Conservation (phyloP, 2,797 vertebrate species). For the Staurois parvus region DNA sequence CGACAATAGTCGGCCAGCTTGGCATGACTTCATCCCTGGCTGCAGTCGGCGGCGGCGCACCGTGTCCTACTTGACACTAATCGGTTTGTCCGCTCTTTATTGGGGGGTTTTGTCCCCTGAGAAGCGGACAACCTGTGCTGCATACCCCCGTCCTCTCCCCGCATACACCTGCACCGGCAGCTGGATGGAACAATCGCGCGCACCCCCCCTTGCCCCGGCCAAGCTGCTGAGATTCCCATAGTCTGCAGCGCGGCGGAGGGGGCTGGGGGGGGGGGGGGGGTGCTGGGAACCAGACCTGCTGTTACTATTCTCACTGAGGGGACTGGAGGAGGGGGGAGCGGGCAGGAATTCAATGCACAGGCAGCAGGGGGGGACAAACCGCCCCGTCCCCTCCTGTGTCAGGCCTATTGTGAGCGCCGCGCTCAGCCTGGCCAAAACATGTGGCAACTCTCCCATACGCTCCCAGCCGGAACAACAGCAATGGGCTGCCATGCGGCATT, state of each 20-base stretch:
- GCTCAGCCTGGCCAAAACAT: conserved; percentile 39
- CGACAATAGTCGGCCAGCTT: neutral
- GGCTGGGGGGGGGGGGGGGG: conserved; percentile 2
- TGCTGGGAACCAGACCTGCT: conserved; percentile 54
- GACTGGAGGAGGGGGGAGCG: neutral
- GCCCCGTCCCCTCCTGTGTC: conserved; percentile 16
- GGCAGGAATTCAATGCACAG: conserved; percentile 41
- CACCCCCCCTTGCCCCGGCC: neutral
- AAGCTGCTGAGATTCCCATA: conserved; percentile 58
- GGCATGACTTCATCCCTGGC: neutral
- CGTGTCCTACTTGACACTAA: neutral
- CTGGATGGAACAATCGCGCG: conserved; percentile 8
- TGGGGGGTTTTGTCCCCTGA: conserved; percentile 25
- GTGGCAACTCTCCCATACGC: conserved; percentile 52
- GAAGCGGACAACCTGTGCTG: conserved; percentile 10
- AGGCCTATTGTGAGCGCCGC: conserved; percentile 41
- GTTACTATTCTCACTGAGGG: conserved; percentile 44
- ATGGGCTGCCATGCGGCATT: neutral
- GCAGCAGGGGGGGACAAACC: conserved; percentile 53
- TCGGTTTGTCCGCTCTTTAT: neutral
- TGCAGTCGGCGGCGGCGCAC: no score
- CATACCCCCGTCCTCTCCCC: neutral
- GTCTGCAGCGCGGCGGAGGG: conserved; percentile 17
- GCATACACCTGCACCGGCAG: conserved; percentile 42
- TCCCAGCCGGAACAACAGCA: neutral